phyloP scores from a whole-genome alignment of 2,113 vertebrate genomes.

The Bos javanicus region DNA sequence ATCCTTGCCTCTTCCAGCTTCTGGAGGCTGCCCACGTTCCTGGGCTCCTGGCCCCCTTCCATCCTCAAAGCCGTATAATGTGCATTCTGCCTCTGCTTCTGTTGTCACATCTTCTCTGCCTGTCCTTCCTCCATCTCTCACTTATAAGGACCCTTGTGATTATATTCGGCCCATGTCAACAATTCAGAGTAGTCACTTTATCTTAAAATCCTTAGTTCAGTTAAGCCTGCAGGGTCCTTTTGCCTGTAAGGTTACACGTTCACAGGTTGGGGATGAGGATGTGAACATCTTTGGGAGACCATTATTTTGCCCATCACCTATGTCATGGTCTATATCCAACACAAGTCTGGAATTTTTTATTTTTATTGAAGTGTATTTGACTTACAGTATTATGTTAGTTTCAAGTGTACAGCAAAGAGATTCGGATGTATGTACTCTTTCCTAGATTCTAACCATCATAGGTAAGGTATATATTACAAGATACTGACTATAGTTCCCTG shows the following conservation, averaged over 20 bases:
- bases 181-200: neutral
- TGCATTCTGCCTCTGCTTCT: neutral
- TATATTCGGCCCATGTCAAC: neutral
- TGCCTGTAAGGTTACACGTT: neutral
- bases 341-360: neutral
- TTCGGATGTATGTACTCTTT: accelerated
- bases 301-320: neutral
- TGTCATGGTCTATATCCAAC: neutral
- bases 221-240: neutral
- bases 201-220: neutral
- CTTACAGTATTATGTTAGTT: neutral
- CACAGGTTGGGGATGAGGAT: neutral
- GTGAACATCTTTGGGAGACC: neutral
- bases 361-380: neutral
- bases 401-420: neutral
- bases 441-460: neutral
- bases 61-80: neutral
- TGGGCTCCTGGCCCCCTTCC: neutral
- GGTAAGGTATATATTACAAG: neutral
- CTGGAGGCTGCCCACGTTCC: neutral
- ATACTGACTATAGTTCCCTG: neutral
- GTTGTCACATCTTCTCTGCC: neutral
- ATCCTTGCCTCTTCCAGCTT: neutral
- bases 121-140: neutral
- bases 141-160: neutral